A percentile compares a stretch with the other conserved stretches of the same genome.
Conservation (phyloP, 2,113 vertebrate species). For the Coturnix japonica region DNA sequence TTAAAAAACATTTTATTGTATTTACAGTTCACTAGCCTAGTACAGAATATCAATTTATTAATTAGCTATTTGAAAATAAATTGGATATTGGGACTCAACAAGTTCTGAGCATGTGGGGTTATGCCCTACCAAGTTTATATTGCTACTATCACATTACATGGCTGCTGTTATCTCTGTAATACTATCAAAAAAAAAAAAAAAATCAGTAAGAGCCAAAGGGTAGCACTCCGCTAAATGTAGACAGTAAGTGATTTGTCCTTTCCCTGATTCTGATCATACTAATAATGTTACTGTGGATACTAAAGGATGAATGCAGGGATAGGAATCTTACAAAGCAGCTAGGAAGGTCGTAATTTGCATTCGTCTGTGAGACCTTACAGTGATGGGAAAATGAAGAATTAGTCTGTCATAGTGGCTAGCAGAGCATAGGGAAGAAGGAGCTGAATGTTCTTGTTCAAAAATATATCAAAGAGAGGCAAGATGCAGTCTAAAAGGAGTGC, state of each 20-base stretch:
- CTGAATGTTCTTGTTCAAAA: neutral
- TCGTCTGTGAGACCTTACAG: conserved; percentile 33
- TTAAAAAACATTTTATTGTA: neutral
- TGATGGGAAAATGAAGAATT: conserved; percentile 28
- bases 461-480: neutral
- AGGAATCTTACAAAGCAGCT: neutral
- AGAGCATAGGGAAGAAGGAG: conserved; percentile 32
- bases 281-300: conserved; percentile 31
- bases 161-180: neutral
- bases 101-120: neutral
- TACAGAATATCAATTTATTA: neutral
- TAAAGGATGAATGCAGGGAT: conserved; percentile 18
- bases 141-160: neutral
- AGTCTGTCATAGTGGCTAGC: neutral
- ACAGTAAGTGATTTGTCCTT: conserved; percentile 21
- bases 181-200: neutral
- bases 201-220: neutral
- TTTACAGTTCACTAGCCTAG: neutral
- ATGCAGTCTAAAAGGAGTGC: conserved; percentile 13
- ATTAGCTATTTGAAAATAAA: conserved; percentile 7
- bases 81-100: neutral
- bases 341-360: conserved; percentile 41
- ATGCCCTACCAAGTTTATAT: neutral
- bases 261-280: neutral
- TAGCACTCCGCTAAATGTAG: neutral